A percentile compares a stretch with the other conserved stretches of the same genome.
Evolutionary conservation across 2,113 vertebrate genomes (phyloP).

Genomic region (Nestor notabilis): DNA sequence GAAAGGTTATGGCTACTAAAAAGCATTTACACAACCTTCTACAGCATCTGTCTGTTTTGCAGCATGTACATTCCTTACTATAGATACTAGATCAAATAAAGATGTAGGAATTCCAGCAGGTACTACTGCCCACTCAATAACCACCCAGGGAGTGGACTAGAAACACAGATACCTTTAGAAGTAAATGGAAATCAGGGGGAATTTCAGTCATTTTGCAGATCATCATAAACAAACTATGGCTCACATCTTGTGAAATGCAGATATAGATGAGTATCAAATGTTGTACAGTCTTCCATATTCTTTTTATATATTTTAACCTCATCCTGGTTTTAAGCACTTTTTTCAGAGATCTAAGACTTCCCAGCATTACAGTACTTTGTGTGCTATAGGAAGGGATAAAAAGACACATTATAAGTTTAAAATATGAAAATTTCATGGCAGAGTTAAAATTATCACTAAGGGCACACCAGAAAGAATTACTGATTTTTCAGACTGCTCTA

Average conservation of each 20-base stretch:
- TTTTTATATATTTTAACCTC: constrained; percentile 8
- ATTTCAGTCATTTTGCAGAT: background rate
- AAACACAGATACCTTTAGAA: background rate
- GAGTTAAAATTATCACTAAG: constrained; percentile 44
- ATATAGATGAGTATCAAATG: background rate
- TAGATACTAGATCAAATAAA: background rate
- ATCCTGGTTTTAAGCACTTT: background rate
- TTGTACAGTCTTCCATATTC: background rate
- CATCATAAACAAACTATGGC: background rate
- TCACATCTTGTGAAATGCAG: background rate
- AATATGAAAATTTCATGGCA: constrained; percentile 33
- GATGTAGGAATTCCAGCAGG: background rate
- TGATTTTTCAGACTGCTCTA: constrained; percentile 35
- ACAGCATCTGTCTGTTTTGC: background rate
- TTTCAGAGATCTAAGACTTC: constrained; percentile 1
- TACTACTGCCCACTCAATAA: background rate
- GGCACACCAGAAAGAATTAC: constrained; percentile 50
- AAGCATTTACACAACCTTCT: background rate
- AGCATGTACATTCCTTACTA: background rate
- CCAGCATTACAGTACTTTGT: background rate
- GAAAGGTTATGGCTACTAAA: background rate
- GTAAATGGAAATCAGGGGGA: background rate
- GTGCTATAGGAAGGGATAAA: constrained; percentile 9
- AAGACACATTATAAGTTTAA: constrained; percentile 32
- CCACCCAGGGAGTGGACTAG: background rate